Base-by-base conservation (phyloP, 2,888 invertebrate species). In the Tubulanus polymorphus region DNA sequence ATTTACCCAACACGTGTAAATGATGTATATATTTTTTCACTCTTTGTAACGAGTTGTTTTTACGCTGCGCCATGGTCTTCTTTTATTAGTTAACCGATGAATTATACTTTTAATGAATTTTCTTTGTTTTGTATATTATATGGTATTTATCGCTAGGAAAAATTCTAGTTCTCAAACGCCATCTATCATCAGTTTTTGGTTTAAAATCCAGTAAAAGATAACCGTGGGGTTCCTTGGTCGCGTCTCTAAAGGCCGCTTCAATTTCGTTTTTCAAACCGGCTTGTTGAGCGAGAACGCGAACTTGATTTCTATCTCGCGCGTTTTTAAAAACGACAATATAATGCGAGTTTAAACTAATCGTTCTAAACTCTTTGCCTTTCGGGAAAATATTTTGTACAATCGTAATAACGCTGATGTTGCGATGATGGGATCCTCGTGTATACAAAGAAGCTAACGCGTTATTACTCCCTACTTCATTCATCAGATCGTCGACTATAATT, bases 331-430 rank as follows among this genome's bases (percentile, higher is more conserved):
- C 27, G 1, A 58, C 53, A 35, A 55, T 47, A 48, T 58, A 55
- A 51, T 54, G 51, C 12, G 52, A 47, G 23, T 58, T 58, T 2
- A 55, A 53, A 10, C 53, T 53, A 1, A 60, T 60, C 15, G 57
- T 60, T 25, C 57, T 41, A 29, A 55, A 53, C 12, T 45, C 15
- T 32, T 60, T 60, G 1, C 54, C 56, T 47, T 58, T 53, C 3
- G 48, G 53, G 37, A 55, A 60, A 18, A 55, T 18, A 30, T 60
- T 55, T 29, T 60, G 57, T 2, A 47, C 53, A 20, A 60, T 60
- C 37, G 53, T 55, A 23, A 60, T 26, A 6, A 60, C 55, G 27
- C 55, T 55, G n/a, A 54, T 30, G 5, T 30, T 47, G 45, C 35
- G 37, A 30, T 58, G 58, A 35, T 55, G 58, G 29, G 55, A 48